Percentiles rank a stretch among this genome's conserved stretches.
These are phyloP conservation scores for Microctonus brassicae DNA, from an alignment of 2,888 invertebrate genomes.

Conservation along the genomic window DNA sequence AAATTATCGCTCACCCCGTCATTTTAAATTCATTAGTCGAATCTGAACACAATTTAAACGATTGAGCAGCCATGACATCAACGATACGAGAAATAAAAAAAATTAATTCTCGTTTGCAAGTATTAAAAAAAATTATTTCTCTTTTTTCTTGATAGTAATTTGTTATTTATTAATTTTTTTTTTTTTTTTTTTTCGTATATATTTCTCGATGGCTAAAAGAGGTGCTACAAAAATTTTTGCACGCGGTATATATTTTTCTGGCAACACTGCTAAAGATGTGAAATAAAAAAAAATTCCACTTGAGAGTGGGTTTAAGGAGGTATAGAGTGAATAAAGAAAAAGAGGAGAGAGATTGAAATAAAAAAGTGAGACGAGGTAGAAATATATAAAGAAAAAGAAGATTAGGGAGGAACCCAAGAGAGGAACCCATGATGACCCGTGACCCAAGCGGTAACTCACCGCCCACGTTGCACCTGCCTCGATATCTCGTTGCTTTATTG, in stretches of 20 bases:
- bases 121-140: not conserved
- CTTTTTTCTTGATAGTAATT: not conserved
- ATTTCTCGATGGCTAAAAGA: not conserved
- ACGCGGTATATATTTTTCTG: not conserved
- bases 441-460: slow-evolving; percentile 62
- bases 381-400: slow-evolving; percentile 49
- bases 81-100: slow-evolving; percentile 25
- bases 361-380: slow-evolving; percentile 37
- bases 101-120: slow-evolving; percentile 4
- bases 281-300: not conserved
- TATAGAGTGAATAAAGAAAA: not conserved
- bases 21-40: slow-evolving; percentile 64
- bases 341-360: slow-evolving; percentile 26
- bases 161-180: slow-evolving; percentile 5
- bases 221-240: not conserved
- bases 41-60: slow-evolving; percentile 49
- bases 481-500: slow-evolving; percentile 61
- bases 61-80: slow-evolving; percentile 50
- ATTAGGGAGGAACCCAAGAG: slow-evolving; percentile 53
- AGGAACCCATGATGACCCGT: slow-evolving; percentile 56
- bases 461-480: slow-evolving; percentile 67
- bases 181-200: no score
- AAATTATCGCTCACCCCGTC: slow-evolving; percentile 48
- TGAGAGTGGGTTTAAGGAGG: not conserved
- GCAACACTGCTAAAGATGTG: not conserved